Conservation (phyloP, 2,113 vertebrate species). For the Phaethon lepturus region DNA sequence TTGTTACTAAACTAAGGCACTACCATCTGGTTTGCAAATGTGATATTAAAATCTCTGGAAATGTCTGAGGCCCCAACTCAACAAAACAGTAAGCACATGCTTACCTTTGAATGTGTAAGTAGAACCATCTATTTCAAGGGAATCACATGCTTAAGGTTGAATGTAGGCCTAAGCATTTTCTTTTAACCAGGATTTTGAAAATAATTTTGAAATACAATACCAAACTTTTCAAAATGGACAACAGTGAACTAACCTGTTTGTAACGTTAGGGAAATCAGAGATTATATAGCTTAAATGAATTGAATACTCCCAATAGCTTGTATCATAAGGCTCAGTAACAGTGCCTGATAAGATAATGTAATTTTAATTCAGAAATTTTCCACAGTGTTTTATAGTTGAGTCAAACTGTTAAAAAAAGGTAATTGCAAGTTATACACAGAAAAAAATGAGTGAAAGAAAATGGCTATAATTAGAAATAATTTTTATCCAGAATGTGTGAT, state of each 20-base stretch:
- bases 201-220: neutral
- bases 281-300: constrained; percentile 2
- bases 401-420: neutral
- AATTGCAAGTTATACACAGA: neutral
- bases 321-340: neutral
- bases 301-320: neutral
- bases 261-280: neutral
- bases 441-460: constrained; percentile 19
- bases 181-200: neutral
- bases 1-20: constrained; percentile 70
- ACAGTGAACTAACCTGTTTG: neutral
- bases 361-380: constrained; percentile 13
- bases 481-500: neutral
- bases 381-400: neutral
- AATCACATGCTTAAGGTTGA: neutral
- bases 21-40: constrained; percentile 77
- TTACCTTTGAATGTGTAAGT: constrained; percentile 23
- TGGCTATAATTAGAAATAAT: neutral
- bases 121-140: neutral
- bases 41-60: constrained; percentile 62
- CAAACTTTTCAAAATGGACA: neutral
- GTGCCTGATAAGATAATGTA: constrained; percentile 1
- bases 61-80: neutral
- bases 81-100: constrained; percentile 12
- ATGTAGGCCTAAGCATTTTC: neutral